Evolutionary conservation across 2,113 vertebrate genomes (phyloP).

Genomic region (Rousettus leschenaultii): DNA sequence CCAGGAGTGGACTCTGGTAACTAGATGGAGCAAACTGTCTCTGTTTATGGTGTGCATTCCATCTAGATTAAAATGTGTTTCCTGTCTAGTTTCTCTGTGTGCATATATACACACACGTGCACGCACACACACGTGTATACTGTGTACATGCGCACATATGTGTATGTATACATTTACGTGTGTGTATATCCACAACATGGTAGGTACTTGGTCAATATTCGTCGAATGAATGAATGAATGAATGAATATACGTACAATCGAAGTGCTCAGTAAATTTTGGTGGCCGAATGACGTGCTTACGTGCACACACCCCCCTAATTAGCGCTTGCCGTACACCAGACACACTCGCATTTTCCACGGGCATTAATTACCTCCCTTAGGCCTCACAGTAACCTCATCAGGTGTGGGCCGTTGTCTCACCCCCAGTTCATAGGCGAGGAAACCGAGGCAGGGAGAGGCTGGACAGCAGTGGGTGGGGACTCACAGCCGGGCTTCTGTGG

Average conservation of each 20-base stretch:
- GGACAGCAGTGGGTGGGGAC: neutral
- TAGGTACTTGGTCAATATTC: neutral
- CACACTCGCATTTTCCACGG: neutral
- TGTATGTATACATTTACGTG: neutral
- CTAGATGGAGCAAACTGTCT: neutral
- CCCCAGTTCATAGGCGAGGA: neutral
- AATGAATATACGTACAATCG: neutral
- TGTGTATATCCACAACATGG: neutral
- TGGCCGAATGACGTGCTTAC: neutral
- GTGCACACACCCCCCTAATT: neutral
- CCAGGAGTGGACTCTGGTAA: neutral
- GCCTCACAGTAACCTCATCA: neutral
- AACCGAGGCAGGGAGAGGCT: neutral
- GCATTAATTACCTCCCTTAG: neutral
- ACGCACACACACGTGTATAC: accelerated
- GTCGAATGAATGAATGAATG: neutral
- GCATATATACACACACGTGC: no score
- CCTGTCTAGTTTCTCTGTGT: neutral
- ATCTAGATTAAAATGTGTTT: neutral
- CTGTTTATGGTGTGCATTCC: neutral
- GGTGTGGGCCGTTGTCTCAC: neutral
- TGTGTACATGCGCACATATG: accelerated
- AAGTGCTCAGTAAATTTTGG: neutral
- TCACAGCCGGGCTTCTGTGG: neutral
- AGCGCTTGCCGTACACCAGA: neutral